These are phyloP conservation scores for Schizopygopsis pylzovi DNA, from an alignment of 2,797 vertebrate species.

Conservation along the genomic window DNA sequence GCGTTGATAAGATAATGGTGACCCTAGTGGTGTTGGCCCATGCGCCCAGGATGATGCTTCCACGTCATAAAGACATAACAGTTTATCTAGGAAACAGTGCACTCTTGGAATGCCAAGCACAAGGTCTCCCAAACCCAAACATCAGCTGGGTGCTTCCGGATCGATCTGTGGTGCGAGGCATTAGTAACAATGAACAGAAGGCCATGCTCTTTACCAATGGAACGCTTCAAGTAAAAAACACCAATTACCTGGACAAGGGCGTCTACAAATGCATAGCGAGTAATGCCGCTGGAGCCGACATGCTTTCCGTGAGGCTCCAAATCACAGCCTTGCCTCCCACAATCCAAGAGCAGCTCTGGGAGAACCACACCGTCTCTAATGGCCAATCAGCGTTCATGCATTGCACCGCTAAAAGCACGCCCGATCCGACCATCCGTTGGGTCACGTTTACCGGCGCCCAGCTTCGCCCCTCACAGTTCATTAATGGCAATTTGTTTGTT, in stretches of 20 bases:
- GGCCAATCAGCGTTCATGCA: slow-evolving; percentile 84
- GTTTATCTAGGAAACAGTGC: slow-evolving; percentile 87
- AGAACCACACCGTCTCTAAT: slow-evolving; percentile 80
- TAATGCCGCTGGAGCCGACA: slow-evolving; percentile 89
- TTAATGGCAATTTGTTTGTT: slow-evolving; percentile 90
- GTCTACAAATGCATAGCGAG: slow-evolving; percentile 91
- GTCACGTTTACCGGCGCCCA: slow-evolving; percentile 83
- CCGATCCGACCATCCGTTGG: slow-evolving; percentile 86
- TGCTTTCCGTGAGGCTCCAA: slow-evolving; percentile 85
- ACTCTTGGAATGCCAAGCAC: slow-evolving; percentile 85
- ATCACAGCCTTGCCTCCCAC: slow-evolving; percentile 87
- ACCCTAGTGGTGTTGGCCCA: slow-evolving; percentile 83
- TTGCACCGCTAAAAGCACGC: slow-evolving; percentile 88
- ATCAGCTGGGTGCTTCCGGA: slow-evolving; percentile 93
- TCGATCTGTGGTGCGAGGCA: slow-evolving; percentile 74
- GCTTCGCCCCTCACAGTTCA: slow-evolving; percentile 89
- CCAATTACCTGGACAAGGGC: slow-evolving; percentile 83
- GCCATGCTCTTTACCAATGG: slow-evolving; percentile 83
- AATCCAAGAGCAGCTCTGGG: slow-evolving; percentile 83
- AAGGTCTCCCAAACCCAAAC: slow-evolving; percentile 83
- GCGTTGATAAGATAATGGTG: slow-evolving; percentile 81
- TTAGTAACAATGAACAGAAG: slow-evolving; percentile 69
- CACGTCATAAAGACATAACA: slow-evolving; percentile 82
- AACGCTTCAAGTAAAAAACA: slow-evolving; percentile 82
- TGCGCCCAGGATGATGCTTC: slow-evolving; percentile 82